Conservation (phyloP, 2,888 invertebrate species). For the Acleris cristana region DNA sequence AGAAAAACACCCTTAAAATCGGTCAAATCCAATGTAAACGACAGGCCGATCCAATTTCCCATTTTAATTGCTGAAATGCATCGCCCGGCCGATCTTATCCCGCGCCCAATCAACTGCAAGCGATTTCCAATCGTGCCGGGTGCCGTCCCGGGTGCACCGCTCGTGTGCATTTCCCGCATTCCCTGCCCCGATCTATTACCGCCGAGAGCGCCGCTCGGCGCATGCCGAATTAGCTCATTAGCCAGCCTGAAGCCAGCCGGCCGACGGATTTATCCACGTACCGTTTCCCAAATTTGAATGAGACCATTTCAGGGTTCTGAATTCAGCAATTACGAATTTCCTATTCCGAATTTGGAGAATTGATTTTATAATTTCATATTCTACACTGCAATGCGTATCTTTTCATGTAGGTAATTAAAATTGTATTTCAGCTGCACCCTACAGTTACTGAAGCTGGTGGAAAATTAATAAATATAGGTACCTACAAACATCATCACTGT, state of each 20-base stretch:
- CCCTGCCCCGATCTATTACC: slow-evolving; percentile 34
- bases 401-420: background rate
- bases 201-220: slow-evolving; percentile 40
- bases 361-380: slow-evolving; percentile 41
- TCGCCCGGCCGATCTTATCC: slow-evolving; percentile 1
- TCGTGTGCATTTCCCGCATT: slow-evolving; percentile 54
- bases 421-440: no score
- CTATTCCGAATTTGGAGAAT: slow-evolving; percentile 35
- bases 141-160: slow-evolving; percentile 18
- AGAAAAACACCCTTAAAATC: no score
- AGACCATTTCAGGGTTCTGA: slow-evolving; percentile 57
- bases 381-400: background rate
- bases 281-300: slow-evolving; percentile 65
- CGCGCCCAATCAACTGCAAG: slow-evolving; percentile 5
- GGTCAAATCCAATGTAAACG: no score
- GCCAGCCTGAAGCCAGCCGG: slow-evolving; percentile 41
- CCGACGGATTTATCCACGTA: slow-evolving; percentile 33
- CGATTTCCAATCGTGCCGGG: slow-evolving; percentile 15
- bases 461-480: no score
- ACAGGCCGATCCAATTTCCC: background rate
- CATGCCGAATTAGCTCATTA: slow-evolving; percentile 75
- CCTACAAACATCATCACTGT: no score
- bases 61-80: slow-evolving; percentile 2
- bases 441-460: no score
- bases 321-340: slow-evolving; percentile 45